phyloP scores from a whole-genome alignment of 2,797 vertebrate species.

The Poeciliopsis turneri region DNA sequence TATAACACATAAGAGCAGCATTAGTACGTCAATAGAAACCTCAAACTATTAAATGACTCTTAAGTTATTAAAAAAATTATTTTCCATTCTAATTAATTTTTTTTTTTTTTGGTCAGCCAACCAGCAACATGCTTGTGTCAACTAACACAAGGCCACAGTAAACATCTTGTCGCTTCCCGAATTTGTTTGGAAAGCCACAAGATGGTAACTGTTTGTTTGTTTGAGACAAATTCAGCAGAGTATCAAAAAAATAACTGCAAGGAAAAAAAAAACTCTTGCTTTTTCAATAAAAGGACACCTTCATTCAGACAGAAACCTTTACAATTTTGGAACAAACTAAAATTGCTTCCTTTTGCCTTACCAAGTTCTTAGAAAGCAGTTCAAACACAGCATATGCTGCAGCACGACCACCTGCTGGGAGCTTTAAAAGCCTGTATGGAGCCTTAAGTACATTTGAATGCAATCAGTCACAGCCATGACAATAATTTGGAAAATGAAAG shows the following conservation, averaged over 20 bases:
- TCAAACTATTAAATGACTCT: neutral
- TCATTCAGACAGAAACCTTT: neutral
- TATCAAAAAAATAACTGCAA: neutral
- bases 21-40: neutral
- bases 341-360: conserved; percentile 9
- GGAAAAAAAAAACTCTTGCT: neutral
- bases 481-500: conserved; percentile 20
- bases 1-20: neutral
- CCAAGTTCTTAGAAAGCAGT: conserved; percentile 3
- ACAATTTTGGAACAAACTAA: neutral
- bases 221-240: neutral
- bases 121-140: no score
- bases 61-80: no score
- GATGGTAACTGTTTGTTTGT: neutral
- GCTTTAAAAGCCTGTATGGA: conserved; percentile 17
- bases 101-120: neutral
- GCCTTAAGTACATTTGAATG: conserved; percentile 6
- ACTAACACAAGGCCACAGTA: neutral
- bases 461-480: conserved; percentile 17
- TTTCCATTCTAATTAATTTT: neutral
- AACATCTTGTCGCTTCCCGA: neutral
- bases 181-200: no score
- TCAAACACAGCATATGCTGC: conserved; percentile 2
- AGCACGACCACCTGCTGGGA: conserved; percentile 13
- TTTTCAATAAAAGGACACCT: neutral